phyloP scores from a whole-genome alignment of 2,797 vertebrate genomes.

The Helostoma temminkii region DNA sequence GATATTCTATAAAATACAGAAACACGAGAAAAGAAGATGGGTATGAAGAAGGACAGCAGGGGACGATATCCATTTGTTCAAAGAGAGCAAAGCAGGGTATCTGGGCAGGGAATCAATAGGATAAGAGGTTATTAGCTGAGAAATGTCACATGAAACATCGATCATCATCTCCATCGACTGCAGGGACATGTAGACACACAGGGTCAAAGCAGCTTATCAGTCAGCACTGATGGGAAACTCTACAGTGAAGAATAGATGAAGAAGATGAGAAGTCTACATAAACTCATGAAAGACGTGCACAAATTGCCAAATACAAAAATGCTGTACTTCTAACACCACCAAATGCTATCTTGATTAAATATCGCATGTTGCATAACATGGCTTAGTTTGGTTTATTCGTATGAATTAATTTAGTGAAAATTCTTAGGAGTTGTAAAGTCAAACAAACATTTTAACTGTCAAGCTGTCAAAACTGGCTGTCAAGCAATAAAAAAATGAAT shows the following conservation, averaged over 20 bases:
- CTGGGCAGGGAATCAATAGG: conserved; percentile 77
- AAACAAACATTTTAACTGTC: no score
- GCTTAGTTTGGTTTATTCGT: no score
- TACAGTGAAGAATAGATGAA: conserved; percentile 38
- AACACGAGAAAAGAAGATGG: conserved; percentile 44
- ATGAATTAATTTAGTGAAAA: no score
- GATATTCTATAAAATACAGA: conserved; percentile 50
- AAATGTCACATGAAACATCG: conserved; percentile 82
- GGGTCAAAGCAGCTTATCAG: conserved; percentile 71
- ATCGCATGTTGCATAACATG: no score
- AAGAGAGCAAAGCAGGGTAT: conserved; percentile 70
- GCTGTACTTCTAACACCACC: no score
- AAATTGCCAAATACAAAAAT: no score
- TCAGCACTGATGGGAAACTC: conserved; percentile 56
- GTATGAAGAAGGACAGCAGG: conserved; percentile 57
- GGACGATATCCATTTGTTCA: conserved; percentile 74
- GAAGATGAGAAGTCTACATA: conserved; percentile 36
- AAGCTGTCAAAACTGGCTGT: no score
- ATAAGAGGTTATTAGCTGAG: conserved; percentile 83
- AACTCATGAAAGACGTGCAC: not conserved
- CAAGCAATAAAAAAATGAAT: no score
- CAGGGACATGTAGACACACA: conserved; percentile 65
- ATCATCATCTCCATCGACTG: conserved; percentile 78
- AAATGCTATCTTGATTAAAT: no score
- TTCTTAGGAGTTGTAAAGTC: no score